phyloP scores from a whole-genome alignment of 2,797 vertebrate genomes.

The Anguilla obscura region DNA sequence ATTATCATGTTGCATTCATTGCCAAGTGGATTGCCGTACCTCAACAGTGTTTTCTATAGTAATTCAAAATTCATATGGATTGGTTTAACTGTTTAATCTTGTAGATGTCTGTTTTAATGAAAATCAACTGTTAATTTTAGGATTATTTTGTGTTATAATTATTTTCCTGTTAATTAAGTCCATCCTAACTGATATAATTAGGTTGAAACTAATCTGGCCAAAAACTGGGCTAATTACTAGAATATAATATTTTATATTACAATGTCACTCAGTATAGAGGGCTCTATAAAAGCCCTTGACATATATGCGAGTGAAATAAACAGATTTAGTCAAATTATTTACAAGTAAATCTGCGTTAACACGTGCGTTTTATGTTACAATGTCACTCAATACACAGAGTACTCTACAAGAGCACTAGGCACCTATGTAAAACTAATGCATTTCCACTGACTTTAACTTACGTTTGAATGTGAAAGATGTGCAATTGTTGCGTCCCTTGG shows the following conservation, averaged over 20 bases:
- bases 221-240: background rate
- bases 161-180: background rate
- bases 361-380: background rate
- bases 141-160: background rate
- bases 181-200: background rate
- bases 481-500: background rate
- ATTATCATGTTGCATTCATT: background rate
- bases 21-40: background rate
- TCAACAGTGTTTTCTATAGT: background rate
- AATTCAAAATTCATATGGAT: background rate
- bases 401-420: background rate
- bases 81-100: background rate
- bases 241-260: background rate
- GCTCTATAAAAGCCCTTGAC: background rate
- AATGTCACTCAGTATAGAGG: background rate
- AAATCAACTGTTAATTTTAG: background rate
- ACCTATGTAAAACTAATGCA: background rate
- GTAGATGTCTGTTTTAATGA: background rate
- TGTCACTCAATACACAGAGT: background rate
- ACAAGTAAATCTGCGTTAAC: background rate
- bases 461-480: conserved; percentile 16
- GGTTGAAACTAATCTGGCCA: background rate
- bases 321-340: background rate
- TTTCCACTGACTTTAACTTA: conserved; percentile 29
- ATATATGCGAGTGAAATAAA: background rate